Conservation (phyloP, 35 echinoderm and acorn worm species). For the Antedon bifida region DNA sequence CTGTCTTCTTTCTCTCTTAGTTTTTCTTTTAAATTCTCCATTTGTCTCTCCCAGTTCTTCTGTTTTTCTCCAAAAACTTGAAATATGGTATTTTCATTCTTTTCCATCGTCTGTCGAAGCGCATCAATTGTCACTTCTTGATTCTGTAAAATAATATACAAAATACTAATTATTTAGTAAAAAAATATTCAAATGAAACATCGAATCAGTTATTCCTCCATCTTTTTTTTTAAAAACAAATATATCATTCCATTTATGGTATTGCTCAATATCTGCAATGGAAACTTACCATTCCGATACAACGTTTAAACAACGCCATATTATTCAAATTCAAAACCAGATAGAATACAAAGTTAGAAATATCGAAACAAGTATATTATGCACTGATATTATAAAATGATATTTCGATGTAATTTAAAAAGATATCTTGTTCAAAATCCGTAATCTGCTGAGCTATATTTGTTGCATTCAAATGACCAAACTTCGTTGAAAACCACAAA, state of each 20-base stretch:
- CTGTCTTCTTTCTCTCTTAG: slow-evolving; percentile 20
- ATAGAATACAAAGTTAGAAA: background rate
- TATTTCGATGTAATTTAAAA: no score
- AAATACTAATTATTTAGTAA: no score
- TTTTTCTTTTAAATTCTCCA: slow-evolving; percentile 39
- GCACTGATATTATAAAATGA: no score
- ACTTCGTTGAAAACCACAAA: no score
- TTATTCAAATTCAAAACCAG: background rate
- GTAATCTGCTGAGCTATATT: no score
- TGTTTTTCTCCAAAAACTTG: slow-evolving; percentile 73
- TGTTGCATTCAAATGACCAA: no score
- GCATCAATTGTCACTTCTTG: slow-evolving; percentile 45
- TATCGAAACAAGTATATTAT: background rate
- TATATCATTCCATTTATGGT: no score
- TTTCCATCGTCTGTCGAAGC: slow-evolving; percentile 74
- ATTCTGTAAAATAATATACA: slow-evolving; percentile 20
- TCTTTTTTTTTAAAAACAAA: no score
- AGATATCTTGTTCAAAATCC: no score
- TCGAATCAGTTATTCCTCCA: no score
- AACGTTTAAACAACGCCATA: background rate
- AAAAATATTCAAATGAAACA: no score
- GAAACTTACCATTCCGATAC: background rate
- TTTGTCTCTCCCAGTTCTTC: slow-evolving; percentile 50
- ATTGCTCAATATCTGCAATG: no score
- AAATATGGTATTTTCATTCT: slow-evolving; percentile 75